These are phyloP conservation scores for Hirtodrosophila duncani DNA, from an alignment of 2,888 invertebrate genomes.

Conservation along the genomic window DNA sequence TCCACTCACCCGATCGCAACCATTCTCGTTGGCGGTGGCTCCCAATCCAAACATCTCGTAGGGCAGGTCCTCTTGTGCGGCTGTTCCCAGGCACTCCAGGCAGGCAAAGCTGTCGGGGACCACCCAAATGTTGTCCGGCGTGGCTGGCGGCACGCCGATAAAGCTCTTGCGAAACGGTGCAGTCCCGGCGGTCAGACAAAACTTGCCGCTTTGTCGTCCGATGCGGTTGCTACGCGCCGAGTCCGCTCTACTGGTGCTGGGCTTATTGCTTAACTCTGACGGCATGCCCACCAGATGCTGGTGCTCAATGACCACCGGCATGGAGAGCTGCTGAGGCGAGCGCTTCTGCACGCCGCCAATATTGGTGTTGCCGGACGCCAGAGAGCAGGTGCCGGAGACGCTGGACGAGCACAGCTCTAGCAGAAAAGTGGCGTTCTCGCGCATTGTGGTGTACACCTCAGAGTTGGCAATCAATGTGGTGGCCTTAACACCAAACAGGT, in stretches of 20 bases:
- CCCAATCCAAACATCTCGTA: constrained; percentile 78
- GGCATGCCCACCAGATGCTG: no score
- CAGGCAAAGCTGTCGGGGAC: constrained; percentile 78
- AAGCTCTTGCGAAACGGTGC: constrained; percentile 76
- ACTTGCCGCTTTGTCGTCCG: constrained; percentile 67
- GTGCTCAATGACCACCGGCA: constrained; percentile 77
- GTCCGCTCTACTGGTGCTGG: constrained; percentile 77
- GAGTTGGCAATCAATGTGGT: constrained; percentile 76
- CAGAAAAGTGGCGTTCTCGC: constrained; percentile 95
- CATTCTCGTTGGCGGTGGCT: constrained; percentile 72
- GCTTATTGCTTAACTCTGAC: constrained; percentile 67
- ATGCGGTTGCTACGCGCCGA: constrained; percentile 74
- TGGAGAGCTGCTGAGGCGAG: constrained; percentile 68
- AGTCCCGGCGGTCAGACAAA: constrained; percentile 11
- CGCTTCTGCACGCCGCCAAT: constrained; percentile 47
- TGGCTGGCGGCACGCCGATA: constrained; percentile 62
- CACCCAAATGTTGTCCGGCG: constrained; percentile 77
- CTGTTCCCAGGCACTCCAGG: constrained; percentile 76
- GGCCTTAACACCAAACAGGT: constrained; percentile 76
- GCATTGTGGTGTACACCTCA: constrained; percentile 83
- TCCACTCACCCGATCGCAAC: constrained; percentile 75
- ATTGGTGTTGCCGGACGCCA: background rate
- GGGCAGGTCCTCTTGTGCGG: constrained; percentile 76
- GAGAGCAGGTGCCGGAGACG: background rate
- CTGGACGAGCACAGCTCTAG: constrained; percentile 88